Evolutionary conservation across 92 coral and sea anemone genomes (phyloP), one percentile per base, ranked within the genome.

Genomic region (Blastomussa wellsi): DNA sequence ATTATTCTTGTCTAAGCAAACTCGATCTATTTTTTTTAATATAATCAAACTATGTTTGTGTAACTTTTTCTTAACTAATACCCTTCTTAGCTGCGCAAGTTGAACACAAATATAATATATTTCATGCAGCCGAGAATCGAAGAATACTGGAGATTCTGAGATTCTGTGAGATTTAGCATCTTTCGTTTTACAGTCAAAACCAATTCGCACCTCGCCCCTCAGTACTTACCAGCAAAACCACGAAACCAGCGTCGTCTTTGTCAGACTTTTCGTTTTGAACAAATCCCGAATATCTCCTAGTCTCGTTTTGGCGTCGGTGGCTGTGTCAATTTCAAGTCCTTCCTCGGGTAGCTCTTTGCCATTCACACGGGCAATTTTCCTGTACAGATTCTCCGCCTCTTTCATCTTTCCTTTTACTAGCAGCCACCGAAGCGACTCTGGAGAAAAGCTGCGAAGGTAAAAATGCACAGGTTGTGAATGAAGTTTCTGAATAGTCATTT

Each of bases 401-500:
- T 65, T 67, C 77, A 77, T 78, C 85, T 83, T 87, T 35, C 89
- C 91, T 87, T 90, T 90, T 33, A 87, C 86, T 15, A 83, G 37
- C 67, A 90, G 62, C 93, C 93, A 90, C 20, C 93, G 93, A 36
- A 87, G 90, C 47, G 93, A 90, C 78, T 90, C 93, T 36, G 91
- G 90, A 1, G 83, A 37, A 52, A 73, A 36, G 76, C 93, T 90
- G 33, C 0, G 59, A 44, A n/a, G 10, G 29, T 9, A 35, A 8
- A 44, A 44, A 44, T 44, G 11, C 49, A 13, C 7, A 44, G 49
- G 8, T 8, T 44, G 1, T 44, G 5, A 44, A 44, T 44, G 12
- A 13, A 3, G 5, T 44, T 44, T 44, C 49, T 3, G 49, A 8
- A 44, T 44, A 6, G 12, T 44, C 49, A 44, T 10, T 44, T 3